These are phyloP conservation scores for Tragelaphus eurycerus DNA, from an alignment of 2,797 vertebrate species.

Conservation along the genomic window DNA sequence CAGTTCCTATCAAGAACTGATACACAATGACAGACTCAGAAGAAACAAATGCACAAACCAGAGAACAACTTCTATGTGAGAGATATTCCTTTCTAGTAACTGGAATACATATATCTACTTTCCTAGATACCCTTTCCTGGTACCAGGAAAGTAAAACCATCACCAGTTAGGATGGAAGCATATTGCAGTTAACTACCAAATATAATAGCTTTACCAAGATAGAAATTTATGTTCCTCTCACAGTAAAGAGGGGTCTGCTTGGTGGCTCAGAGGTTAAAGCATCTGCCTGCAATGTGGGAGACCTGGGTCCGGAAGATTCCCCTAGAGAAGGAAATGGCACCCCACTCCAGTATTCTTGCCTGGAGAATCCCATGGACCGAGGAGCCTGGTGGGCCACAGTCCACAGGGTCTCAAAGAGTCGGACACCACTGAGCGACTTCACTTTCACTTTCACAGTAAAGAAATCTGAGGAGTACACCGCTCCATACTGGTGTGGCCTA, in stretches of 20 bases:
- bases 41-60: neutral
- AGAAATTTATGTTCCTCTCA: neutral
- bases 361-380: no score
- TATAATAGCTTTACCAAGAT: neutral
- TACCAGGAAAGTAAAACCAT: neutral
- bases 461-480: neutral
- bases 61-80: neutral
- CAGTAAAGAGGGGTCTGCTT: neutral
- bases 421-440: no score
- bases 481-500: neutral
- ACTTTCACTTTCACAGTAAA: neutral
- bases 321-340: no score
- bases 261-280: no score
- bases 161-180: neutral
- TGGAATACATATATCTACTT: neutral
- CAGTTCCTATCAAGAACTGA: neutral
- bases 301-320: no score
- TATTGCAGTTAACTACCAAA: neutral
- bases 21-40: neutral
- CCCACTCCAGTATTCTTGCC: no score
- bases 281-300: no score
- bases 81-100: neutral
- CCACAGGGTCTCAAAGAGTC: no score
- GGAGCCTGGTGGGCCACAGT: no score
- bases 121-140: neutral